Evolutionary conservation across 2,797 vertebrate genomes (phyloP).

Genomic region (Melanotaenia parkinsoni): DNA sequence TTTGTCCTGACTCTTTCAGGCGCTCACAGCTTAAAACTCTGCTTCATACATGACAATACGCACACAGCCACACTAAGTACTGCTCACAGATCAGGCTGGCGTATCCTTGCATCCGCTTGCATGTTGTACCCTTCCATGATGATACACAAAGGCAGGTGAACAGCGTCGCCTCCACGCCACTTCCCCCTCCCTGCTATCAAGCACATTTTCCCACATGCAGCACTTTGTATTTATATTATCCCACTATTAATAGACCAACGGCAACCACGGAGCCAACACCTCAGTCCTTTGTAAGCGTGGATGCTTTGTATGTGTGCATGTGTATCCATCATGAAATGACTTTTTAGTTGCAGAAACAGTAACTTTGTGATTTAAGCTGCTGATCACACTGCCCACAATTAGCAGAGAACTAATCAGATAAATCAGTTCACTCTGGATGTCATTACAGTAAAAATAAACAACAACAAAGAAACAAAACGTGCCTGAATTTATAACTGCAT

Average conservation of each 20-base stretch:
- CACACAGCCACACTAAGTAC: conserved; percentile 42
- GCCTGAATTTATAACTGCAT: neutral
- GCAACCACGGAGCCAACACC: conserved; percentile 43
- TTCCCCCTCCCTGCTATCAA: conserved; percentile 6
- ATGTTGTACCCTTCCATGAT: conserved; percentile 26
- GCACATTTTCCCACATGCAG: conserved; percentile 45
- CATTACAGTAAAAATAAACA: conserved; percentile 1
- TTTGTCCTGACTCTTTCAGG: conserved; percentile 71
- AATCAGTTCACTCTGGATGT: conserved; percentile 47
- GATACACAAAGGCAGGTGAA: conserved; percentile 32
- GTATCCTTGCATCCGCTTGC: conserved; percentile 36
- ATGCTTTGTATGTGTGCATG: neutral
- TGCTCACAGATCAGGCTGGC: conserved; percentile 35
- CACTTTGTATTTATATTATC: conserved; percentile 59
- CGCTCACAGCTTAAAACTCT: conserved; percentile 60
- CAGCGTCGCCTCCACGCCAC: conserved; percentile 13
- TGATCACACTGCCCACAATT: conserved; percentile 33
- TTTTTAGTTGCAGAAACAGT: neutral
- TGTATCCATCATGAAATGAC: neutral
- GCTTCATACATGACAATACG: conserved; percentile 68
- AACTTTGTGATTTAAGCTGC: conserved; percentile 8
- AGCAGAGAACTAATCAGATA: conserved; percentile 13
- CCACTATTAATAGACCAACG: conserved; percentile 61
- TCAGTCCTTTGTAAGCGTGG: conserved; percentile 25
- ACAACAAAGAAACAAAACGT: neutral